Base-by-base conservation (phyloP, 1,140 invertebrate species). In the Probaryconus sp. region DNA sequence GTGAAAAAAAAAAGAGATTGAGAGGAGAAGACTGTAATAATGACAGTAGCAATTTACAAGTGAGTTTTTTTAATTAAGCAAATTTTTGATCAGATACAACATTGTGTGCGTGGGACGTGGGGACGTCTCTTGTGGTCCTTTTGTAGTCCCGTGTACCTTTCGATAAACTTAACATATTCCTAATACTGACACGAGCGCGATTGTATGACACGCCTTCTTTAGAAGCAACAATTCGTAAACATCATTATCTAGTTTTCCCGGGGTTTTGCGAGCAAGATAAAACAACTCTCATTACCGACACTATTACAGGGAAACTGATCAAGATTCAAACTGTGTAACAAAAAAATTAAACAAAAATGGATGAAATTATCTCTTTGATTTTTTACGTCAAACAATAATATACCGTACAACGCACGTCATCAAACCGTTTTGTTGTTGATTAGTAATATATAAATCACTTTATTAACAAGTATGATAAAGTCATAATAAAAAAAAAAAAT, bases 151-250 rank as follows among this genome's bases (percentile, higher is more conserved):
- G 58, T 30, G 72, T 77, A 81, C 72, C 77, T 77, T 80, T 78
- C 76, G 78, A 83, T 80, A 85, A 84, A 81, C 79, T 79, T 81
- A 83, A 86, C 85, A 87, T 78, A 82, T 80, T 73, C 82, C 82
- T 86, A 86, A 88, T 88, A 85, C 82, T 80, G 78, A 81, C 81
- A 70, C 77, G 80, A 82, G 69, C 80, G 69, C 67, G 64, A 76
- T 71, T 78, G 69, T 48, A 40, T 18, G 20, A 3, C 43, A 31
- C 50, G 26, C 42, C 50, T 56, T 67, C 24, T 55, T 65, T 20
- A 47, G 35, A 38, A 40, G 20, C 38, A 9, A 48, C 26, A 40
- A 47, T 33, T 47, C n/a, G 30, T 47, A 14, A 37, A 37, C 40
- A 55, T 16, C 40, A 14, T 21, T 1, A 47, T 74, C 67, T 48